Percentiles rank a stretch among this genome's conserved stretches.
phyloP scores from a whole-genome alignment of 1,140 invertebrate genomes.

The Tribolium madens region DNA sequence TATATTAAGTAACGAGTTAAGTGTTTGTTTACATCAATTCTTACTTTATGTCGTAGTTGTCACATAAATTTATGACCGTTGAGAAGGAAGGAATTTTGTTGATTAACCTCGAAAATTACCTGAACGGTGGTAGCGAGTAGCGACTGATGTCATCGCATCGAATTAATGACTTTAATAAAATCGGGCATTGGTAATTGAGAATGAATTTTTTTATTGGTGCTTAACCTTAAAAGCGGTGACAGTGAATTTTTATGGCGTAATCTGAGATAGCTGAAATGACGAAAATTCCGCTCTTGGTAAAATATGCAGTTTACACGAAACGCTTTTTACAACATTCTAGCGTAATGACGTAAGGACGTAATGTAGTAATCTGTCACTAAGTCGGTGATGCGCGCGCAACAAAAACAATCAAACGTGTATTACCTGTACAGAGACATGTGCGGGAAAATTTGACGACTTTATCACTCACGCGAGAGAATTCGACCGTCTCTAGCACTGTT shows the following conservation, averaged over 20 bases:
- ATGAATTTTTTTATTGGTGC: slow-evolving; percentile 26
- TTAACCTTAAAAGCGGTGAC: slow-evolving; percentile 38
- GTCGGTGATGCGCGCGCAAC: slow-evolving; percentile 40
- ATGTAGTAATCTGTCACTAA: slow-evolving; percentile 27
- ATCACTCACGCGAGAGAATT: slow-evolving; percentile 22
- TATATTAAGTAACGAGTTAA: background rate
- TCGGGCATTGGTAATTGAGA: slow-evolving; percentile 28
- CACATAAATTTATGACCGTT: slow-evolving; percentile 6
- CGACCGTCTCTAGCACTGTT: slow-evolving; percentile 4
- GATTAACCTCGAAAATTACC: slow-evolving; percentile 34
- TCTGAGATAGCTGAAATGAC: slow-evolving; percentile 9
- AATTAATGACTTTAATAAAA: slow-evolving; percentile 35
- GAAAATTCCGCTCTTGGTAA: slow-evolving; percentile 27
- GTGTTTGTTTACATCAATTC: slow-evolving; percentile 12
- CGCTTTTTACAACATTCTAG: slow-evolving; percentile 28
- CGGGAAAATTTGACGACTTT: slow-evolving; percentile 22
- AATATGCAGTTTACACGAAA: slow-evolving; percentile 26
- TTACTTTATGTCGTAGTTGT: slow-evolving; percentile 2
- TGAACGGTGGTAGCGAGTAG: slow-evolving; percentile 7
- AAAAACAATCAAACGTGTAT: slow-evolving; percentile 34
- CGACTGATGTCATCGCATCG: slow-evolving; percentile 7
- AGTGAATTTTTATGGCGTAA: slow-evolving; percentile 33
- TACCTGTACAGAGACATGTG: slow-evolving; percentile 40
- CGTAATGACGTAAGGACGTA: slow-evolving; percentile 23
- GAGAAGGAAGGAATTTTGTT: slow-evolving; percentile 14